Base-by-base conservation (phyloP, 2,797 vertebrate species). In the Crocodylus rhombifer region DNA sequence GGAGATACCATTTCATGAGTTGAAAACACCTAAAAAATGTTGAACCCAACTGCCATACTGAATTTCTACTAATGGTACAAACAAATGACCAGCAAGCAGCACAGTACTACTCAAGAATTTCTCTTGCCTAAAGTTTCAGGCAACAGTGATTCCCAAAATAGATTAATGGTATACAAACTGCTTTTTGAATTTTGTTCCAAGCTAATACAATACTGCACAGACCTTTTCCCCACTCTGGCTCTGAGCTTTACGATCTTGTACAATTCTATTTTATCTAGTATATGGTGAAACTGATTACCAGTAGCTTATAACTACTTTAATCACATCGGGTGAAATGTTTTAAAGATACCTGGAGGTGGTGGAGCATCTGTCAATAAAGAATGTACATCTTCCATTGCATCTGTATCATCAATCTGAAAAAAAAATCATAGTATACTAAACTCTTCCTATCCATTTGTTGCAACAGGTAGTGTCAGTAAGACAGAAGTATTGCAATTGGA, bases 381-480 rank as follows among this genome's bases (percentile, higher is more conserved):
- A 90, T 99, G 99, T 28, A 99, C 99, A 56, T 99, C 99, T 95
- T 99, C 99, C 97, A 99, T 98, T 81, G 99, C 99, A 83, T 99
- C 99, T 1, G 99, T 99, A 95, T 99, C 99, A 96, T 99, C 99
- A 82, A 99, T 99, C 99, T 99, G 95, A 75, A 96, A 82, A 88
- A 17, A 89, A 14, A 91, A 9, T 61, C 36, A 6, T 14, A 42
- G 77, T 20, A n/a, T 13, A 86, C 56, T 65, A 76, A 91, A 89
- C 42, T 76, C 28, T 79, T 0, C 4, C 14, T 71, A 28, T 33
- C 55, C 16, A 30, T 55, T 75, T 82, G 56, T 71, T 82, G 5
- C 21, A 84, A 42, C 61, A 36, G 21, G 30, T 90, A 74, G 25
- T 20, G 58, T 92, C 64, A 87, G 33, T 51, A 91, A 64, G 30